phyloP scores from a whole-genome alignment of 1,140 invertebrate species.

The Drosophila fuyamai region DNA sequence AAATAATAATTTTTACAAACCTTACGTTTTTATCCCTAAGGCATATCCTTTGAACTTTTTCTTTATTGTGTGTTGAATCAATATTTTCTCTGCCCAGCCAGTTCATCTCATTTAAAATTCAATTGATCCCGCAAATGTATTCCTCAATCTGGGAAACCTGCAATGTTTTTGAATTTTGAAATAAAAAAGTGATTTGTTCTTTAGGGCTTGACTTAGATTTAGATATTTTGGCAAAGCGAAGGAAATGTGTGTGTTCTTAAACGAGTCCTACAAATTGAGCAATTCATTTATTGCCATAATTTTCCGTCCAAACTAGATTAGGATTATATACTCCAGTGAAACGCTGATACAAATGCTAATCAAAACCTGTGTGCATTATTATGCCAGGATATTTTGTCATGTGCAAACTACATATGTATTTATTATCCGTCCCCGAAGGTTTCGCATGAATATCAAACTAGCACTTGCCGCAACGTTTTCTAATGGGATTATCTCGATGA shows the following conservation, averaged over 20 bases:
- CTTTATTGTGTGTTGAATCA: slow-evolving; percentile 42
- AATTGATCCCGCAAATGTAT: slow-evolving; percentile 25
- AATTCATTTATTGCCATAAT: background rate
- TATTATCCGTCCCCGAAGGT: slow-evolving; percentile 17
- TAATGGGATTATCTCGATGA: slow-evolving; percentile 66
- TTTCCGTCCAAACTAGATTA: background rate
- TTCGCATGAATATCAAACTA: slow-evolving; percentile 22
- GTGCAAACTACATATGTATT: slow-evolving; percentile 20
- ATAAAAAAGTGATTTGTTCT: slow-evolving; percentile 4
- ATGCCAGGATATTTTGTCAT: slow-evolving; percentile 15
- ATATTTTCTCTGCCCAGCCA: slow-evolving; percentile 6
- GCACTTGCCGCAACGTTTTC: slow-evolving; percentile 60
- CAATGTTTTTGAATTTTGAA: slow-evolving; percentile 21
- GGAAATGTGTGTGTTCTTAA: no score
- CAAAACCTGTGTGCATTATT: slow-evolving; percentile 2
- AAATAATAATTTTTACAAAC: slow-evolving; percentile 1
- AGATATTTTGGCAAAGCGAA: no score
- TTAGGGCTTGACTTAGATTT: background rate
- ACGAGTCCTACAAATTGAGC: no score
- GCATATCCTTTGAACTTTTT: slow-evolving; percentile 26
- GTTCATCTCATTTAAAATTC: slow-evolving; percentile 34
- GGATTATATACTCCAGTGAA: background rate
- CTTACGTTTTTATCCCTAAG: slow-evolving; percentile 4
- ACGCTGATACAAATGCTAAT: slow-evolving; percentile 1
- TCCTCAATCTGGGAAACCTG: slow-evolving; percentile 4